phyloP scores from a whole-genome alignment of 1,140 invertebrate genomes.

The Trigoniulus corallinus region DNA sequence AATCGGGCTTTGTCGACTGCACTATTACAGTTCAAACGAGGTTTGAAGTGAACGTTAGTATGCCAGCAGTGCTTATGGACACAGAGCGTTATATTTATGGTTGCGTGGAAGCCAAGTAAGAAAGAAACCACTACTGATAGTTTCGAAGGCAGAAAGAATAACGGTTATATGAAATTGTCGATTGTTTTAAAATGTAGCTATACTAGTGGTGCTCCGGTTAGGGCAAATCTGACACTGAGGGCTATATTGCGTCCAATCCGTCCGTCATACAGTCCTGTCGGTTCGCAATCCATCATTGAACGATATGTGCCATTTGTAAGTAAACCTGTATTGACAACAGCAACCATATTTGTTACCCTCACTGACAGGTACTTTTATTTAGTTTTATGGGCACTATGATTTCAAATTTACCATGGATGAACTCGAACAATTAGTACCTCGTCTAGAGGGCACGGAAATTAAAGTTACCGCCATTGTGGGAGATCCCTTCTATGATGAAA shows the following conservation, averaged over 20 bases:
- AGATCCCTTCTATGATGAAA: constrained; percentile 71
- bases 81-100: constrained; percentile 65
- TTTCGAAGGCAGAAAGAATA: constrained; percentile 28
- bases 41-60: constrained; percentile 80
- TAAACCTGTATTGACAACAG: background rate
- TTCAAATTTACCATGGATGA: constrained; percentile 71
- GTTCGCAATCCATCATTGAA: constrained; percentile 5
- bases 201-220: constrained; percentile 27
- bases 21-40: constrained; percentile 26
- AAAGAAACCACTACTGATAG: constrained; percentile 67
- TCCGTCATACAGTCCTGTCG: constrained; percentile 4
- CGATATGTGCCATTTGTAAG: constrained; percentile 10
- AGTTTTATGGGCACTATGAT: constrained; percentile 72
- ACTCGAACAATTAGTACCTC: constrained; percentile 43
- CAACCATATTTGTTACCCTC: background rate
- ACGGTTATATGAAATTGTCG: background rate
- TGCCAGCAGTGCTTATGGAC: constrained; percentile 82
- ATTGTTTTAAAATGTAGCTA: constrained; percentile 20
- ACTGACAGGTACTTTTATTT: constrained; percentile 16
- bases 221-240: constrained; percentile 67
- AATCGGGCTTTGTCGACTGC: background rate
- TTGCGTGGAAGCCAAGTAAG: constrained; percentile 82
- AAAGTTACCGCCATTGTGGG: constrained; percentile 74
- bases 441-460: constrained; percentile 61
- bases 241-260: constrained; percentile 50